phyloP scores from a whole-genome alignment of 2,888 invertebrate species.

The Aromia moschata region DNA sequence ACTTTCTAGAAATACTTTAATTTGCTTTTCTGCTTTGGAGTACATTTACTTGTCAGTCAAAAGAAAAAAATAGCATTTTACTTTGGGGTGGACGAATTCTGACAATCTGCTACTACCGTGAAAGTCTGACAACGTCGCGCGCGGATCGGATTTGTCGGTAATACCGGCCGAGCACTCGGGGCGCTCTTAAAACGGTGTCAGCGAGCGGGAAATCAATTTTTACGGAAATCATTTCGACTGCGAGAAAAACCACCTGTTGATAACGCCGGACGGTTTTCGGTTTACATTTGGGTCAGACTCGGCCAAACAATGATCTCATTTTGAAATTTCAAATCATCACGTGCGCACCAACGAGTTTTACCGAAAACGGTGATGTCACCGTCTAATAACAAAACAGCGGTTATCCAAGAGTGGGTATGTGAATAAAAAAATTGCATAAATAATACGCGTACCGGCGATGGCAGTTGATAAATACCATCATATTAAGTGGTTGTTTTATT shows the following conservation, averaged over 20 bases:
- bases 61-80: too few species aligned
- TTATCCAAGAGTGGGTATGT: background rate
- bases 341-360: slow-evolving; percentile 21
- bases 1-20: too few species aligned
- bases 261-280: background rate
- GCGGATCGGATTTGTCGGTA: background rate
- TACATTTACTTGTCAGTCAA: too few species aligned
- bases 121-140: slow-evolving; percentile 21
- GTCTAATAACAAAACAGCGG: slow-evolving; percentile 10
- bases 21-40: too few species aligned
- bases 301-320: background rate
- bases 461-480: too few species aligned
- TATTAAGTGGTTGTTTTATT: background rate
- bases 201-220: slow-evolving; percentile 22
- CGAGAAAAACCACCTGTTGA: slow-evolving; percentile 26
- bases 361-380: slow-evolving; percentile 30
- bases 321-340: slow-evolving; percentile 23
- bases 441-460: too few species aligned
- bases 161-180: slow-evolving; percentile 27
- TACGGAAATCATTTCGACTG: background rate
- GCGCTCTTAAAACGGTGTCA: slow-evolving; percentile 25
- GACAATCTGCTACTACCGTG: too few species aligned
- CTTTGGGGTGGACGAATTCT: too few species aligned
- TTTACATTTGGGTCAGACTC: background rate
- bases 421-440: slow-evolving; percentile 13